Conservation (phyloP, 92 coral and sea anemone species). For the Zoanthus sociatus region DNA sequence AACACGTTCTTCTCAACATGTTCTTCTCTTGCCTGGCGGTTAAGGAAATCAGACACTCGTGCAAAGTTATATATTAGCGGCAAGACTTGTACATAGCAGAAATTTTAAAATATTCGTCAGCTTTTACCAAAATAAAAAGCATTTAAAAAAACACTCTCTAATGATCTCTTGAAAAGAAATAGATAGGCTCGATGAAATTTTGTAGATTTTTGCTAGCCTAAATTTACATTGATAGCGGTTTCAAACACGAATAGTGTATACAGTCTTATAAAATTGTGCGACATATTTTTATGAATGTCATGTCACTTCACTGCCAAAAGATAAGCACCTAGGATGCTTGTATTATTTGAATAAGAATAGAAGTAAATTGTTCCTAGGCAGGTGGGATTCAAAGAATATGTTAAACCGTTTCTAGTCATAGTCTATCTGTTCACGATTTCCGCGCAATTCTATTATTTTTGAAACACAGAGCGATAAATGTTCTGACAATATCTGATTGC, state of each 20-base stretch:
- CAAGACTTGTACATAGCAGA: too few species aligned
- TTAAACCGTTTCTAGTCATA: conserved; percentile 14
- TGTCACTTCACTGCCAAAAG: conserved; percentile 30
- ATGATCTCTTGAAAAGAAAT: neutral
- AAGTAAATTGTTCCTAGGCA: conserved; percentile 26
- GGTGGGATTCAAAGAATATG: conserved; percentile 34
- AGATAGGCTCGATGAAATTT: neutral
- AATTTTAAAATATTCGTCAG: neutral
- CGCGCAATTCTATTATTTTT: conserved; percentile 26
- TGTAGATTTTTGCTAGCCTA: neutral
- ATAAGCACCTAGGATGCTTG: conserved; percentile 15
- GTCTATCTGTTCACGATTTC: conserved; percentile 34
- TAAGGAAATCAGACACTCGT: too few species aligned
- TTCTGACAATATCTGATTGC: neutral
- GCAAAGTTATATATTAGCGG: too few species aligned
- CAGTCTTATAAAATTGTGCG: neutral
- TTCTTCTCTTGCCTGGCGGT: too few species aligned
- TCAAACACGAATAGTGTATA: neutral
- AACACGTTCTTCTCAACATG: too few species aligned
- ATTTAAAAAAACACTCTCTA: too few species aligned
- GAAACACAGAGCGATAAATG: neutral
- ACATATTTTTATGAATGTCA: conserved; percentile 45
- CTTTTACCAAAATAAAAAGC: neutral
- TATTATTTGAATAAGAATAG: conserved; percentile 48
- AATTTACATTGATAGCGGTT: neutral